Base-by-base conservation (phyloP, 2,888 invertebrate genomes). In the Himalopsyche kuldschensis region DNA sequence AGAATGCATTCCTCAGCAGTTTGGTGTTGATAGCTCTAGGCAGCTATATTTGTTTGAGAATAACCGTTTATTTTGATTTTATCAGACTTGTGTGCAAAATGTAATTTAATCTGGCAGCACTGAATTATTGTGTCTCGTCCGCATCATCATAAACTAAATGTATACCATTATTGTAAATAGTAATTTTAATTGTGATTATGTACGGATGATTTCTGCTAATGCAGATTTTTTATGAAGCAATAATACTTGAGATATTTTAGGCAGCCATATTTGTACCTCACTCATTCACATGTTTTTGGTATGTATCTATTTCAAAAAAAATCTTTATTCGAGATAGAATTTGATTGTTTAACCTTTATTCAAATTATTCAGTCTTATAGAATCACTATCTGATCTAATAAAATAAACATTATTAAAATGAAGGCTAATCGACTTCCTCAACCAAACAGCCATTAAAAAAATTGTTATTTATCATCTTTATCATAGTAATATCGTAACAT, bases 161-260 rank as follows among this genome's bases (percentile, higher is more conserved):
- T 85, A 85, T 85, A 85, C 85, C 85, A 85, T 69, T 69, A 80
- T 84, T 85, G 85, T 85, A 85, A 82, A 85, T 85, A 85, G 76
- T 79, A 80, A 83, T 79, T 46, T 55, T 75, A 46, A 47, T 46
- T 80, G 31, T 69, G 69, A 80, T 75, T 47, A 80, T 35, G 41
- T 32, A 76, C 24, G 76, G 31, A 76, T 32, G 32, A 76, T 76
- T 76, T 76, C 76, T 76, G 76, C 76, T 20, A 35, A 35, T 35
- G 76, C 76, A 76, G 47, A 78, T 78, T 78, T 46, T 47, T 46
- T 69, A 69, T 69, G 47, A 78, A 78, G 78, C 78, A 78, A 78
- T 78, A 78, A 46, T 78, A 46, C 46, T 32, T 47, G 78, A 78
- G 41, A 46, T 46, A 78, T 30, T 82, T 75, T 55, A 75, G 79